Evolutionary conservation across 2,797 vertebrate species (phyloP).

Genomic region (Ataeniobius toweri): DNA sequence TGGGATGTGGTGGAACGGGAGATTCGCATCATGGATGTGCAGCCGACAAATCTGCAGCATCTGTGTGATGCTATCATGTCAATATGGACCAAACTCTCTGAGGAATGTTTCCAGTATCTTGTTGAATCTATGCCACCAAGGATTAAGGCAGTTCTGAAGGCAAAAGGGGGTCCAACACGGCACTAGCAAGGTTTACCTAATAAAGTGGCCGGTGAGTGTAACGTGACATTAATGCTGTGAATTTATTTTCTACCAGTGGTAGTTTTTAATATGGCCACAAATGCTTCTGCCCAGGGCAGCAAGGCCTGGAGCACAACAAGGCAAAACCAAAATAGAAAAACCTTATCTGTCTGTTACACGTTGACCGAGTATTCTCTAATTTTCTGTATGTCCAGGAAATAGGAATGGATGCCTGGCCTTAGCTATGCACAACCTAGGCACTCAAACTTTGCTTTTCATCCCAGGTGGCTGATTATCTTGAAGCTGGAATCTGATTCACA

Average conservation of each 20-base stretch:
- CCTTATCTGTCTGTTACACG: background rate
- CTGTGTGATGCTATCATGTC: no score
- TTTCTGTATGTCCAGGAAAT: background rate
- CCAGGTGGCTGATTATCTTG: background rate
- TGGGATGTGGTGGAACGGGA: no score
- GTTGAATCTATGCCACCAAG: no score
- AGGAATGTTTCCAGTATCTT: no score
- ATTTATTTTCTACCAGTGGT: background rate
- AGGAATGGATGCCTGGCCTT: background rate
- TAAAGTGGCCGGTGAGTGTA: no score
- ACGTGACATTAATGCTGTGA: no score
- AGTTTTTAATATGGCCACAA: background rate
- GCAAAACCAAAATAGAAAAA: background rate
- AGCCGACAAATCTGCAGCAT: no score
- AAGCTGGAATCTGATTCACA: background rate
- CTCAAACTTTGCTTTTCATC: background rate
- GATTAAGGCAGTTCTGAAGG: no score
- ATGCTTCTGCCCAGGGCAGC: background rate
- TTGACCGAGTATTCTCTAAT: background rate
- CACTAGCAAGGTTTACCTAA: no score
- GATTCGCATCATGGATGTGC: no score
- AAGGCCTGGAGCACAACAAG: background rate
- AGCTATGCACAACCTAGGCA: background rate
- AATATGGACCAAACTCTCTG: no score
- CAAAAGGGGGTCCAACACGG: no score